Evolutionary conservation across 2,113 vertebrate genomes (phyloP).

Genomic region (Nasalis larvatus): DNA sequence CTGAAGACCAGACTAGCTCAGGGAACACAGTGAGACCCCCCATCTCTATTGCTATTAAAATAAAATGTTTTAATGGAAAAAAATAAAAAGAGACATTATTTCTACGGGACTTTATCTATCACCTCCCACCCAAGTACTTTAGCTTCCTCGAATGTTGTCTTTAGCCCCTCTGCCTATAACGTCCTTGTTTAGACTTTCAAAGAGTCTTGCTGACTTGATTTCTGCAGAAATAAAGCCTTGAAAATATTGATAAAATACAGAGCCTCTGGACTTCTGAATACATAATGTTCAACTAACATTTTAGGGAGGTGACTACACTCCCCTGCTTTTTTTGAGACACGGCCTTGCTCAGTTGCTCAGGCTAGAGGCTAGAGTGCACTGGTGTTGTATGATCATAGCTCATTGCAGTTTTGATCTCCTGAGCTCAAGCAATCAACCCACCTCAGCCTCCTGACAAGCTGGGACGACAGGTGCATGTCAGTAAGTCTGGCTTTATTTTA

Average conservation of each 20-base stretch:
- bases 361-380: too few species aligned
- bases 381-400: too few species aligned
- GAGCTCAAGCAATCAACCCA: too few species aligned
- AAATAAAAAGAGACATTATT: neutral
- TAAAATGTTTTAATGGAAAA: too few species aligned
- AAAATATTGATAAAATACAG: conserved; percentile 17
- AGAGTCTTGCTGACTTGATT: neutral
- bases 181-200: neutral
- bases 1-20: too few species aligned
- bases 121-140: neutral
- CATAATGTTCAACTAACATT: neutral
- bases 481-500: too few species aligned
- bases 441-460: too few species aligned
- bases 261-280: neutral
- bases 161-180: neutral
- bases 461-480: too few species aligned
- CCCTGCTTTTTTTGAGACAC: neutral
- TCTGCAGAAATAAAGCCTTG: neutral
- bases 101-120: neutral
- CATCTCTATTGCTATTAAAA: too few species aligned
- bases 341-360: too few species aligned
- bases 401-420: too few species aligned
- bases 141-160: neutral
- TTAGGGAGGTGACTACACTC: neutral
- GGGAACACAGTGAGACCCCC: too few species aligned